Percentiles rank a stretch among this genome's conserved stretches.
phyloP scores from a whole-genome alignment of 2,888 invertebrate genomes.

The Ernsta delagoae region DNA sequence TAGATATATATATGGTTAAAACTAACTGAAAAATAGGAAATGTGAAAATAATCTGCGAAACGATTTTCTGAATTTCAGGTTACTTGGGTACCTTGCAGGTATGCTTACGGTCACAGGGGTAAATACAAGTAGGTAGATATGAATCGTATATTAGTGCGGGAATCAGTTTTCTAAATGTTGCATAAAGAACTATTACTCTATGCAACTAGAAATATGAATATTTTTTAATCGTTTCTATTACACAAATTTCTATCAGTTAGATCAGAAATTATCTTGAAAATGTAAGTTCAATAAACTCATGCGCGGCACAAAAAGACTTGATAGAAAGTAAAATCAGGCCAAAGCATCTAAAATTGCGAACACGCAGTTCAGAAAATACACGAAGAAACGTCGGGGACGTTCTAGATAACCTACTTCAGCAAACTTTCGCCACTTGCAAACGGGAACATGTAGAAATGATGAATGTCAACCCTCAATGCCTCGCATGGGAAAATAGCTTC shows the following conservation, averaged over 20 bases:
- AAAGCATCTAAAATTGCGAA: constrained; percentile 10
- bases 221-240: too few relatives aligned
- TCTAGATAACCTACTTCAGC: constrained; percentile 26
- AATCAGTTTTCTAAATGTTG: too few relatives aligned
- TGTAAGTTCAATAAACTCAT: neutral
- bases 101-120: too few relatives aligned
- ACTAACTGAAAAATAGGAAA: too few relatives aligned
- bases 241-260: neutral
- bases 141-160: too few relatives aligned
- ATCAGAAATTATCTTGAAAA: neutral
- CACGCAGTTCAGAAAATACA: neutral
- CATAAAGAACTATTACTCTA: too few relatives aligned
- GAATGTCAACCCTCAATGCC: neutral
- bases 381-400: neutral
- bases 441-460: constrained; percentile 19
- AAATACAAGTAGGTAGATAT: too few relatives aligned
- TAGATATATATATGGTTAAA: too few relatives aligned
- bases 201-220: too few relatives aligned
- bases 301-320: neutral
- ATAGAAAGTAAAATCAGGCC: constrained; percentile 17
- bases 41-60: too few relatives aligned
- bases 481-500: neutral
- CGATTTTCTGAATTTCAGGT: too few relatives aligned
- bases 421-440: constrained; percentile 34
- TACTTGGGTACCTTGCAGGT: too few relatives aligned